phyloP scores from a whole-genome alignment of 2,797 vertebrate genomes.

The Brachyalestes nurse region DNA sequence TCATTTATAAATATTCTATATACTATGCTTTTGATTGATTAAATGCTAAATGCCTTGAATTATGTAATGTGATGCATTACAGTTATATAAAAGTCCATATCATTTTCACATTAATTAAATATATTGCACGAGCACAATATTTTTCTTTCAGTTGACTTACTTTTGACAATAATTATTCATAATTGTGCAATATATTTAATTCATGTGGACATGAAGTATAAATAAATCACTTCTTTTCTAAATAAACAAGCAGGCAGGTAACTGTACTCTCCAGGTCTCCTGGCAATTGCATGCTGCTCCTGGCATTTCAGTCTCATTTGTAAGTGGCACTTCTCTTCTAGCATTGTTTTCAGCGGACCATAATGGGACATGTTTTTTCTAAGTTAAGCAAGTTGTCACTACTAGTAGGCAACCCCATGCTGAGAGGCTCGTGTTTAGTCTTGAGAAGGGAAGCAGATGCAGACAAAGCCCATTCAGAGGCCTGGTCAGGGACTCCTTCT shows the following conservation, averaged over 20 bases:
- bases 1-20: too few relatives aligned
- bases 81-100: too few relatives aligned
- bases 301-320: not conserved
- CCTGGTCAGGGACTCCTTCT: slow-evolving; percentile 71
- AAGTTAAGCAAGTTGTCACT: slow-evolving; percentile 64
- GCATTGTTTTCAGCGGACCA: not conserved
- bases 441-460: slow-evolving; percentile 76
- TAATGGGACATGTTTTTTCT: not conserved
- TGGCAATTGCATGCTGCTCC: not conserved
- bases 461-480: slow-evolving; percentile 70
- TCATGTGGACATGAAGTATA: not conserved
- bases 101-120: too few relatives aligned
- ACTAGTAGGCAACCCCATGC: slow-evolving; percentile 51
- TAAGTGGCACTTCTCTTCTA: not conserved
- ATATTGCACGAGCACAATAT: too few relatives aligned
- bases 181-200: not conserved
- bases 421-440: slow-evolving; percentile 71
- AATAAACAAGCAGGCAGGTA: not conserved
- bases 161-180: too few relatives aligned
- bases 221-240: not conserved
- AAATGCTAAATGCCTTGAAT: too few relatives aligned
- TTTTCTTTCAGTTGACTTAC: too few relatives aligned
- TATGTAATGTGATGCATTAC: too few relatives aligned
- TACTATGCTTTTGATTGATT: too few relatives aligned
- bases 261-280: not conserved